A percentile compares a stretch with the other conserved stretches of the same genome.
Conservation (phyloP, 2,797 vertebrate species). For the Hyperoplus immaculatus region DNA sequence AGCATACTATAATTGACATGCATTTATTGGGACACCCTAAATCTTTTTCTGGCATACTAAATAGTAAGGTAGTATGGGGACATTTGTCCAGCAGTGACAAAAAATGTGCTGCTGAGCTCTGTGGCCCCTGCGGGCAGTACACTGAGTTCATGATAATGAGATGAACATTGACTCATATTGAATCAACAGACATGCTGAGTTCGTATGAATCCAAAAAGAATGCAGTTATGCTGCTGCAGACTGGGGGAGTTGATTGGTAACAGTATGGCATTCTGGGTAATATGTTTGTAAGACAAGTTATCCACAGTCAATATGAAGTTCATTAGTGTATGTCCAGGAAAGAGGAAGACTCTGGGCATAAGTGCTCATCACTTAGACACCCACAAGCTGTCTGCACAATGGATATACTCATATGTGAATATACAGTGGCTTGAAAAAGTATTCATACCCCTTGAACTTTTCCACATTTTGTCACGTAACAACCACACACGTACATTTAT, state of each 20-base stretch:
- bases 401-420: background rate
- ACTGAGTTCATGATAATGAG: constrained; percentile 36
- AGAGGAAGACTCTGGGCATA: no score
- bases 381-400: background rate
- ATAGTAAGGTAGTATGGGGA: background rate
- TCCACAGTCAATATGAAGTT: background rate
- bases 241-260: constrained; percentile 26
- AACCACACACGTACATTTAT: no score
- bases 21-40: no score
- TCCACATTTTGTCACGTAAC: no score
- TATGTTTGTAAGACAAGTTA: constrained; percentile 5
- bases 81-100: constrained; percentile 15
- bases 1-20: no score
- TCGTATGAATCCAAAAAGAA: constrained; percentile 27
- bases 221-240: constrained; percentile 16
- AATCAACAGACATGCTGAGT: constrained; percentile 34
- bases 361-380: background rate
- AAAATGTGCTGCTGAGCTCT: constrained; percentile 21
- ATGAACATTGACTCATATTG: constrained; percentile 26
- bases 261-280: constrained; percentile 20
- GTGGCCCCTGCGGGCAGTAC: constrained; percentile 3
- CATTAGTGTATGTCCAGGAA: constrained; percentile 11
- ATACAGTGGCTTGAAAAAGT: no score
- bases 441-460: no score
- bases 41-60: no score